phyloP scores from a whole-genome alignment of 1,140 invertebrate species.

The Drosophila albomicans region DNA sequence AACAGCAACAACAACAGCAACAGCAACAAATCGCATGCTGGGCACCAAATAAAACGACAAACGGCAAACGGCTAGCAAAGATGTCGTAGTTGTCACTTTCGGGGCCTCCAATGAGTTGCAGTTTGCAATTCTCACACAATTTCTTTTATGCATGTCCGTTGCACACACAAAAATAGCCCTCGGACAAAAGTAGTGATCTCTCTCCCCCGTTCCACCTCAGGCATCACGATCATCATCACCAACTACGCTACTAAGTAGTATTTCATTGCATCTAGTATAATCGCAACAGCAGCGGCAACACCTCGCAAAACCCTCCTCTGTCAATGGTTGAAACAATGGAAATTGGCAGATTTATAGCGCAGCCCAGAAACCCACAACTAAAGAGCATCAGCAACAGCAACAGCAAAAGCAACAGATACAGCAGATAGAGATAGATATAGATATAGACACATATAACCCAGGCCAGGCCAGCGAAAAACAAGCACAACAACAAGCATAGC shows the following conservation, averaged over 20 bases:
- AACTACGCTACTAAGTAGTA: slow-evolving; percentile 23
- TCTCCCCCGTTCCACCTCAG: slow-evolving; percentile 28
- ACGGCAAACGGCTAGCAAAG: slow-evolving; percentile 52
- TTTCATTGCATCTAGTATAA: slow-evolving; percentile 42
- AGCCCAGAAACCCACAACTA: slow-evolving; percentile 74
- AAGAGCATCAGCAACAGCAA: background rate
- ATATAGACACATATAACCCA: slow-evolving; percentile 42
- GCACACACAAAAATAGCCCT: slow-evolving; percentile 83
- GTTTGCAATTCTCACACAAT: slow-evolving; percentile 67
- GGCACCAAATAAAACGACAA: slow-evolving; percentile 31
- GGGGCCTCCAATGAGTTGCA: slow-evolving; percentile 77
- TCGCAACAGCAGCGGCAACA: background rate
- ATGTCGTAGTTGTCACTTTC: slow-evolving; percentile 76
- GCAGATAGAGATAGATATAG: slow-evolving; percentile 31
- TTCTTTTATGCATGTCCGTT: slow-evolving; percentile 40
- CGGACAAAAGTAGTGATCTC: slow-evolving; percentile 76
- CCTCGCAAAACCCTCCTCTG: background rate
- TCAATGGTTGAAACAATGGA: slow-evolving; percentile 72
- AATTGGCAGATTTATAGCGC: slow-evolving; percentile 78
- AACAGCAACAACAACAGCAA: slow-evolving; percentile 48
- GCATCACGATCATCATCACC: background rate
- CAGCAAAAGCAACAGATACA: background rate
- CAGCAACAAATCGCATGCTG: slow-evolving; percentile 70
- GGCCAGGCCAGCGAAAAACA: slow-evolving; percentile 61
- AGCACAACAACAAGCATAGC: slow-evolving; percentile 39